Evolutionary conservation across 2,888 invertebrate species (phyloP).

Genomic region (Stramonita haemastoma): DNA sequence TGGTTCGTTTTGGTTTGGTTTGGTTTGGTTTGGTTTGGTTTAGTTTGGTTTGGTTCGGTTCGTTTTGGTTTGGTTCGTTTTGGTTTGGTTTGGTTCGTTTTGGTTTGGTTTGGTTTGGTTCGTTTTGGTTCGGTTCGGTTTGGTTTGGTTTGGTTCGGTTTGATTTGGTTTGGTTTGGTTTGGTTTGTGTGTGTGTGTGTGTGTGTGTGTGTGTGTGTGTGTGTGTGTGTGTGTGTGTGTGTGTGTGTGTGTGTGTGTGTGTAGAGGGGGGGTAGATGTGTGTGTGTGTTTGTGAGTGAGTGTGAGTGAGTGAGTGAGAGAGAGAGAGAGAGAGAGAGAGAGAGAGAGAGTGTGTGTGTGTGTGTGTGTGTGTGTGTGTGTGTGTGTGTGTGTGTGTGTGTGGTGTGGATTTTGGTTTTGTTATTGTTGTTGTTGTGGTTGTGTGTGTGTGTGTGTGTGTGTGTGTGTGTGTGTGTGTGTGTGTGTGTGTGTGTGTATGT

Average conservation of each 20-base stretch:
- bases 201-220: too few species aligned
- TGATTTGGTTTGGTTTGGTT: background rate
- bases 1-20: background rate
- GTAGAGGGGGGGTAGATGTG: too few species aligned
- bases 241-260: too few species aligned
- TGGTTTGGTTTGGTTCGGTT: background rate
- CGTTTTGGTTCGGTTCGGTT: background rate
- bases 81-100: background rate
- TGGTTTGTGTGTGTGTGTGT: too few species aligned
- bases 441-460: background rate
- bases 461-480: background rate
- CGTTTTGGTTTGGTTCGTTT: background rate
- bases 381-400: background rate
- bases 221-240: too few species aligned
- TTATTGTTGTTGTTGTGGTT: background rate
- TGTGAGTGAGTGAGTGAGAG: background rate
- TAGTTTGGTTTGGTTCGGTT: background rate
- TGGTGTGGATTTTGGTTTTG: too few species aligned
- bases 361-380: constrained; percentile 9
- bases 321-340: background rate
- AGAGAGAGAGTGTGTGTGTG: constrained; percentile 16
- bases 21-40: background rate
- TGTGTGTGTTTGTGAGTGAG: too few species aligned
- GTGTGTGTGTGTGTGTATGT: background rate
- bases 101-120: background rate